Evolutionary conservation across 2,888 invertebrate species (phyloP), one percentile per base, ranked within the genome.

Genomic region (Aphodius sticticus): DNA sequence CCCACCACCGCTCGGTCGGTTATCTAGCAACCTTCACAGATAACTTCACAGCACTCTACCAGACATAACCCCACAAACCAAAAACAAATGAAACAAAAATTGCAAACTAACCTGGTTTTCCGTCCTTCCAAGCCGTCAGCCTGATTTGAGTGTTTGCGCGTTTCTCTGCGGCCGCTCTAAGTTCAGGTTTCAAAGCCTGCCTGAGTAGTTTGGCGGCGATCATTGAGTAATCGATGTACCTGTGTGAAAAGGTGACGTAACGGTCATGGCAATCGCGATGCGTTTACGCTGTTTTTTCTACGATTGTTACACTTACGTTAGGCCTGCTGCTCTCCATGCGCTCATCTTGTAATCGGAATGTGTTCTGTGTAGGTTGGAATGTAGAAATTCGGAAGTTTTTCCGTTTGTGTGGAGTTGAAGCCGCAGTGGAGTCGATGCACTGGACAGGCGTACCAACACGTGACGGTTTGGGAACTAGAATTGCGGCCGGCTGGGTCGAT

Each of bases 201-300:
- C 86, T 83, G 5, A 85, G 78, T 15, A 85, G 77, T 79, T 82
- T 84, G n/a, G 86, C 86, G 6, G 85, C 82, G 76, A 86, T 84
- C 12, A 83, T 82, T 7, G 87, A 87, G 77, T 86, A 87, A 69
- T 84, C 76, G 16, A 86, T 79, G 79, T 87, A 87, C 81, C 86
- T 86, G 77, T 71, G 78, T 77, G 70, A 69, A 16, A 76, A 79
- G 74, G 77, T 70, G 72, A 75, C 78, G 75, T 70, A 77, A 70
- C 69, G 70, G 26, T 53, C 15, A 76, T 16, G n/a, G 35, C 36
- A 6, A 26, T 35, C 36, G 12, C 26, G 16, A 9, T 36, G 36
- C 37, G 71, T 75, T 75, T 70, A 76, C 38, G 76, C 71, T 69
- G 37, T 69, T 77, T 75, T 77, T 69, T 75, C n/a, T 69, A 77